Percentiles rank a stretch among this genome's conserved stretches.
Evolutionary conservation across 2,888 invertebrate species (phyloP).

Genomic region (Xylota segnis): DNA sequence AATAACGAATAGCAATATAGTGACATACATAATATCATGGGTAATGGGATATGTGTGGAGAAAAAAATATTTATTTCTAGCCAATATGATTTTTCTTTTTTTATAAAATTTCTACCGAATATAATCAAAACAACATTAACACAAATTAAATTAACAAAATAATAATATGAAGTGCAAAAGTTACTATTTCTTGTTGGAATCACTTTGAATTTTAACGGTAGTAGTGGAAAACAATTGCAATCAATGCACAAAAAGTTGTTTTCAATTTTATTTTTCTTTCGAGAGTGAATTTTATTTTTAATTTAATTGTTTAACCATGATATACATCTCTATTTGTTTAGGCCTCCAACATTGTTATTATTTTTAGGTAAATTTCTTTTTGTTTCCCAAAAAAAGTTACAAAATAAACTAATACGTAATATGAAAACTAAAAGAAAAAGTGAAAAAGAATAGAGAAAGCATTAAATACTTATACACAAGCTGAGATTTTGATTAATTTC

Average conservation of each 20-base stretch:
- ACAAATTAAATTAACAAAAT: slow-evolving; percentile 68
- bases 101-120: slow-evolving; percentile 83
- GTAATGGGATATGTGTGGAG: slow-evolving; percentile 11
- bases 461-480: slow-evolving; percentile 17
- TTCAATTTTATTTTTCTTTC: slow-evolving; percentile 81
- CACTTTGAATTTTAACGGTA: slow-evolving; percentile 14
- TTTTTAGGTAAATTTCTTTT: background rate
- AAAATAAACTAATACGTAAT: slow-evolving; percentile 20
- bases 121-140: slow-evolving; percentile 77
- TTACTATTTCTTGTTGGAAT: slow-evolving; percentile 29
- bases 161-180: slow-evolving; percentile 28
- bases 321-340: slow-evolving; percentile 49
- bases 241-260: slow-evolving; percentile 84
- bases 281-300: slow-evolving; percentile 11
- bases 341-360: slow-evolving; percentile 34
- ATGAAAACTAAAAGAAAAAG: slow-evolving; percentile 1
- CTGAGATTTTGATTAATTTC: slow-evolving; percentile 12
- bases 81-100: slow-evolving; percentile 4
- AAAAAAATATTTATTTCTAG: slow-evolving; percentile 7
- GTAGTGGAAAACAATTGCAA: slow-evolving; percentile 78
- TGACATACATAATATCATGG: slow-evolving; percentile 58
- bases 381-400: background rate
- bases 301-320: slow-evolving; percentile 28
- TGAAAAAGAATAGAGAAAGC: background rate
- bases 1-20: slow-evolving; percentile 64